These are phyloP conservation scores for Cryptocephalus primarius DNA, from an alignment of 2,888 invertebrate species.

Conservation along the genomic window DNA sequence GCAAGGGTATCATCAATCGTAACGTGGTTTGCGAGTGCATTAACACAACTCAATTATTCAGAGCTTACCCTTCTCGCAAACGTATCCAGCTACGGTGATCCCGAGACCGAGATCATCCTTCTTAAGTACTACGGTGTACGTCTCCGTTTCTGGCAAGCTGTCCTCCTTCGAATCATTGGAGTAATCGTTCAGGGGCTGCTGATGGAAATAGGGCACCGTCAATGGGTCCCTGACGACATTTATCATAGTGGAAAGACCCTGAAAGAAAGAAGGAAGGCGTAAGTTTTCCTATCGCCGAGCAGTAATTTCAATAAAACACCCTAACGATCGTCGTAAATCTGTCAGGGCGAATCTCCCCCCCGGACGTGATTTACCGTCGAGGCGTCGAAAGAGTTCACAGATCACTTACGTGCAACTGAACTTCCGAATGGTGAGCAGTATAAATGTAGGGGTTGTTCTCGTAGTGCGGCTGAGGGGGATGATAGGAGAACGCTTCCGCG, in stretches of 20 bases:
- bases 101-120: constrained; percentile 81
- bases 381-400: not conserved
- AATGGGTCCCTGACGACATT: constrained; percentile 1
- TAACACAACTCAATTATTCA: too few relatives aligned
- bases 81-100: constrained; percentile 94
- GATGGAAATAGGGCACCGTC: constrained; percentile 13
- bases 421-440: constrained; percentile 39
- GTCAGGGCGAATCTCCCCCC: too few relatives aligned
- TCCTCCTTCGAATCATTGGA: constrained; percentile 33
- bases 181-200: constrained; percentile 18
- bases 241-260: constrained; percentile 36
- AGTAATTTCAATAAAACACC: too few relatives aligned
- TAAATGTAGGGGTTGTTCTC: constrained; percentile 36
- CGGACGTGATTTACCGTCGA: too few relatives aligned
- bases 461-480: constrained; percentile 31
- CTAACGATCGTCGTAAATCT: too few relatives aligned
- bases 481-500: constrained; percentile 38
- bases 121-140: constrained; percentile 76
- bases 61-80: constrained; percentile 73
- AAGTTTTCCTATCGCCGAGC: too few relatives aligned
- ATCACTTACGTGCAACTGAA: constrained; percentile 41
- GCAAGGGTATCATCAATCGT: too few relatives aligned
- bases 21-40: too few relatives aligned
- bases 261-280: constrained; percentile 6
- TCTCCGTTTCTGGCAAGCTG: constrained; percentile 78